Percentiles rank a stretch among this genome's conserved stretches.
phyloP scores from a whole-genome alignment of 2,888 invertebrate species.

The Pharmacophagus antenor region DNA sequence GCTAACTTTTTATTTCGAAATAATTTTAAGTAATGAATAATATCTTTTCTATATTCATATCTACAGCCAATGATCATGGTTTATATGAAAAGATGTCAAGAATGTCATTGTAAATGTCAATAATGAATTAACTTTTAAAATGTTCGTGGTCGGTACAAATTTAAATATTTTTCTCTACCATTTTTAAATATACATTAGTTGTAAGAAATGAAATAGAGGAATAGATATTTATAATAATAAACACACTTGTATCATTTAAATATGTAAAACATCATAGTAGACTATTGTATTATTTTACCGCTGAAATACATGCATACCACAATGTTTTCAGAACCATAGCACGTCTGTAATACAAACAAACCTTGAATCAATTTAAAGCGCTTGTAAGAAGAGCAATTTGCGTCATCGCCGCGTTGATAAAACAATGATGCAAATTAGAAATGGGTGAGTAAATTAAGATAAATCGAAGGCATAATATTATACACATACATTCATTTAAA shows the following conservation, averaged over 20 bases:
- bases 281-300: too few relatives aligned
- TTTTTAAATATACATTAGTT: too few relatives aligned
- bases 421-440: constrained; percentile 47
- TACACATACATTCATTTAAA: neutral
- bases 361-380: constrained; percentile 44
- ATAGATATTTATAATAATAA: neutral
- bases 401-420: constrained; percentile 31
- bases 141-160: neutral
- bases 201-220: neutral
- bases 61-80: too few relatives aligned
- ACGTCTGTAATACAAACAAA: constrained; percentile 38
- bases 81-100: neutral
- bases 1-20: too few relatives aligned
- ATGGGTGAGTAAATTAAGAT: constrained; percentile 44
- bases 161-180: too few relatives aligned
- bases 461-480: neutral
- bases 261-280: neutral
- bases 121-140: neutral
- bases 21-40: too few relatives aligned
- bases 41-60: too few relatives aligned
- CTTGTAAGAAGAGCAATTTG: constrained; percentile 25
- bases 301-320: constrained; percentile 1
- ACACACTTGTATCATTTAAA: neutral
- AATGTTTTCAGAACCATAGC: constrained; percentile 16
- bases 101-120: neutral